These are phyloP conservation scores for Falco biarmicus DNA, from an alignment of 2,797 vertebrate genomes.

Conservation along the genomic window DNA sequence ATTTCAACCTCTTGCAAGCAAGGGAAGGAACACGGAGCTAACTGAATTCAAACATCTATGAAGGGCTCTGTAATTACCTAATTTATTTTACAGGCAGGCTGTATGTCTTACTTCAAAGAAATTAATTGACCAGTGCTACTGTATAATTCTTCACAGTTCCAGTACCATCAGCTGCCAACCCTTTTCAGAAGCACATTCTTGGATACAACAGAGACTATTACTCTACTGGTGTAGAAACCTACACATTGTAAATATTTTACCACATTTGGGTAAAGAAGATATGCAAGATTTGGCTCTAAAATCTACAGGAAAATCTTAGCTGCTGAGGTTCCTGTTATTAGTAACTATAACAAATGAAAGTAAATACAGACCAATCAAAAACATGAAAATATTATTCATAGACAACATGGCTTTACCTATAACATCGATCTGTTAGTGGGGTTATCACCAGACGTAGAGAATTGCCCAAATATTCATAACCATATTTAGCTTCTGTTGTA, in stretches of 20 bases:
- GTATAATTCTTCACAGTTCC: not conserved
- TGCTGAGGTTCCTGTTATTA: not conserved
- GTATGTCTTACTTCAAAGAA: not conserved
- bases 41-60: not conserved
- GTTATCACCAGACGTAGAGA: conserved; percentile 91
- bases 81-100: not conserved
- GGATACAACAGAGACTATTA: not conserved
- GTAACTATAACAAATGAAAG: not conserved
- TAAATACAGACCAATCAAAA: not conserved
- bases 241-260: not conserved
- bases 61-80: not conserved
- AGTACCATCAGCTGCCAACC: not conserved
- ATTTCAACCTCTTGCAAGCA: not conserved
- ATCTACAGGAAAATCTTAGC: not conserved
- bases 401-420: conserved; percentile 79
- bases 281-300: not conserved
- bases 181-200: not conserved
- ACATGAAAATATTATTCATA: not conserved
- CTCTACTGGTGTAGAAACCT: not conserved
- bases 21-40: not conserved
- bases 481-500: conserved; percentile 88
- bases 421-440: conserved; percentile 92
- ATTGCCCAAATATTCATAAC: conserved; percentile 96
- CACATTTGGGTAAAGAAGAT: not conserved
- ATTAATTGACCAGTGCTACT: not conserved